Percentiles rank a stretch among this genome's conserved stretches.
Conservation (phyloP, 2,888 invertebrate species). For the Netelia virgata region DNA sequence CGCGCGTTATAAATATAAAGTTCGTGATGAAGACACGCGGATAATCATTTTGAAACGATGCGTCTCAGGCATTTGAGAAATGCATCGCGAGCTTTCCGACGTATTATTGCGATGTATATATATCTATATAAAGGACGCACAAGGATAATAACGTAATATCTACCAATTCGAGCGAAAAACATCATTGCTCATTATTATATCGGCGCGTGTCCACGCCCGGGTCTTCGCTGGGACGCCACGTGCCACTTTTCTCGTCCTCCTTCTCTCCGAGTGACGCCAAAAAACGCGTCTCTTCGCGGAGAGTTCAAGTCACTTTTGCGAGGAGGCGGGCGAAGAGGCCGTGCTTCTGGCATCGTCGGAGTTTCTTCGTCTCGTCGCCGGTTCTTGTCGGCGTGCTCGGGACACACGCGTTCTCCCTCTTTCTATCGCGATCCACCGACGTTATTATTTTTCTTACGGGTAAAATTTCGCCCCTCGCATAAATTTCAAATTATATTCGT, state of each 20-base stretch:
- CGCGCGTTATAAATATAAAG: not conserved
- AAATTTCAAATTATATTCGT: no score
- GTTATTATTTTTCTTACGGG: no score
- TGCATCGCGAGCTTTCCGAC: not conserved
- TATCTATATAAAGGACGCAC: conserved; percentile 1
- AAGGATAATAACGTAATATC: conserved; percentile 42
- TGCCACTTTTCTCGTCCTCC: conserved; percentile 49
- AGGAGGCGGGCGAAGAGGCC: conserved; percentile 32
- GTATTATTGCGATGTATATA: not conserved
- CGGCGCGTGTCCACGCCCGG: conserved; percentile 58
- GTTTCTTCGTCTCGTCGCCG: conserved; percentile 37
- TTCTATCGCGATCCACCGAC: not conserved
- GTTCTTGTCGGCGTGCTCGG: conserved; percentile 35
- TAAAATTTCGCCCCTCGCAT: no score
- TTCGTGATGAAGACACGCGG: conserved; percentile 1
- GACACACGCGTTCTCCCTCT: not conserved
- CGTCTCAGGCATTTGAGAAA: conserved; percentile 24
- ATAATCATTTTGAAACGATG: not conserved
- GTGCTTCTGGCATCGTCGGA: conserved; percentile 39
- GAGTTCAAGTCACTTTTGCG: conserved; percentile 47
- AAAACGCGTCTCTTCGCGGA: conserved; percentile 44
- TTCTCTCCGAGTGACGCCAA: conserved; percentile 32
- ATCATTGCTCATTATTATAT: conserved; percentile 62
- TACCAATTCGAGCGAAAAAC: conserved; percentile 56
- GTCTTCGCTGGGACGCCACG: conserved; percentile 40